Conservation (phyloP, 2,888 invertebrate species). For the Xestia rhomboidea region DNA sequence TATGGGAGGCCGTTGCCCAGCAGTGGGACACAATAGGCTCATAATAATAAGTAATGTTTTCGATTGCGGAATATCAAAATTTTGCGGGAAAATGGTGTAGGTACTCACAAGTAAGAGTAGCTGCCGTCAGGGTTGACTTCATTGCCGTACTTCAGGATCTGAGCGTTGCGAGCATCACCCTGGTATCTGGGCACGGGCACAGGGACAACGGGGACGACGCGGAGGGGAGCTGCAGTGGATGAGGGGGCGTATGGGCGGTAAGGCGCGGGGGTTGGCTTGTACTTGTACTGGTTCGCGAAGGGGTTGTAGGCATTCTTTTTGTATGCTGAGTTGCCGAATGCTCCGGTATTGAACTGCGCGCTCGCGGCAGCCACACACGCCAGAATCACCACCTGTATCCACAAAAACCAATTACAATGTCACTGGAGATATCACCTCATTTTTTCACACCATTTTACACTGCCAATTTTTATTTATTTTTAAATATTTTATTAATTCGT, state of each 20-base stretch:
- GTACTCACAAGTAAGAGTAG: slow-evolving; percentile 89
- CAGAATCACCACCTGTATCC: slow-evolving; percentile 75
- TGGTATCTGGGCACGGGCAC: slow-evolving; percentile 51
- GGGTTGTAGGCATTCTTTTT: slow-evolving; percentile 47
- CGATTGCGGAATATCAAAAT: not conserved
- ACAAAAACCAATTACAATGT: slow-evolving; percentile 47
- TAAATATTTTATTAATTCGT: slow-evolving; percentile 36
- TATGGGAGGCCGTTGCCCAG: too few relatives aligned
- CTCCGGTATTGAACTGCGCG: slow-evolving; percentile 70
- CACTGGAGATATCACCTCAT: slow-evolving; percentile 38
- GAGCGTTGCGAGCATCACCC: slow-evolving; percentile 73
- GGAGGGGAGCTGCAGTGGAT: slow-evolving; percentile 38
- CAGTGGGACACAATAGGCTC: too few relatives aligned
- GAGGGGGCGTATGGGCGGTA: slow-evolving; percentile 50
- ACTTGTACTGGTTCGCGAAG: slow-evolving; percentile 42
- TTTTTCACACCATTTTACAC: slow-evolving; percentile 38
- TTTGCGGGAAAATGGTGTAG: not conserved
- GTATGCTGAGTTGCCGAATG: slow-evolving; percentile 8
- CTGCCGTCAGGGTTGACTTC: slow-evolving; percentile 89
- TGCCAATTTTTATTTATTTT: slow-evolving; percentile 16
- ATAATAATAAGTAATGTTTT: too few relatives aligned
- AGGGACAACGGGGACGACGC: slow-evolving; percentile 39
- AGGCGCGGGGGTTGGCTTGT: slow-evolving; percentile 53
- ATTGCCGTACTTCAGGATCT: slow-evolving; percentile 81
- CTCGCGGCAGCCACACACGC: slow-evolving; percentile 76